Base-by-base conservation (phyloP, 2,113 vertebrate genomes). In the Hippocampus guttulatus region DNA sequence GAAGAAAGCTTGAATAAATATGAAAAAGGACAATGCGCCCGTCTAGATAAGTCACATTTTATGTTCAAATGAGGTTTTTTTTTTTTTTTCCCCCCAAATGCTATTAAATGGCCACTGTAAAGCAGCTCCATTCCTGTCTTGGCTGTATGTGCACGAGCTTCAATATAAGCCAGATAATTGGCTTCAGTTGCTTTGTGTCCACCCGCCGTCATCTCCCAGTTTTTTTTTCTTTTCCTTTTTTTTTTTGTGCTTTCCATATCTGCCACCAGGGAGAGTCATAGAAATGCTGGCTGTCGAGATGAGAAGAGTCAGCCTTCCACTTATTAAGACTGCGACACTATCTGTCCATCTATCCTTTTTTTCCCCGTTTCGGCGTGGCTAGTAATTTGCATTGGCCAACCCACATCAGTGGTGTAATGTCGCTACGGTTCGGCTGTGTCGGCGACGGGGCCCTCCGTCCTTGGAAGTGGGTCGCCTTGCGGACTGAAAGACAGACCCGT, bases 401-500 rank as follows among this genome's bases (percentile, higher is more conserved):
- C 75, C 85, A 67, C 80, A 85, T 81, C 75, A 73, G 84, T 47
- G 72, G 84, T 25, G 58, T 61, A 87, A 84, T 64, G 84, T 84
- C 77, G 69, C 77, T 77, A 16, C 67, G 68, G 75, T 70, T 74
- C 2, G 64, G 75, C 75, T 60, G 15, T 18, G 16, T 33, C 15
- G 27, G 30, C 45, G 78, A 70, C 75, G 75, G 73, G 63, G 84
- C 33, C 74, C 21, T 80, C 81, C 21, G 89, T 88, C 87, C 88
- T 91, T 89, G 89, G 85, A 85, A 87, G 84, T 78, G 74, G 76
- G 77, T 73, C 81, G 27, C 74, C 80, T 75, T 61, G 84, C 71
- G 80, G 84, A 81, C 81, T 74, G 83, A 72, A 87, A 90, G 88
- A 87, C 89, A 90, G 89, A 91, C 83, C 83, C 85, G 89, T 89